phyloP scores from a whole-genome alignment of 1,140 invertebrate species.

The Pentalonia nigronervosa region DNA sequence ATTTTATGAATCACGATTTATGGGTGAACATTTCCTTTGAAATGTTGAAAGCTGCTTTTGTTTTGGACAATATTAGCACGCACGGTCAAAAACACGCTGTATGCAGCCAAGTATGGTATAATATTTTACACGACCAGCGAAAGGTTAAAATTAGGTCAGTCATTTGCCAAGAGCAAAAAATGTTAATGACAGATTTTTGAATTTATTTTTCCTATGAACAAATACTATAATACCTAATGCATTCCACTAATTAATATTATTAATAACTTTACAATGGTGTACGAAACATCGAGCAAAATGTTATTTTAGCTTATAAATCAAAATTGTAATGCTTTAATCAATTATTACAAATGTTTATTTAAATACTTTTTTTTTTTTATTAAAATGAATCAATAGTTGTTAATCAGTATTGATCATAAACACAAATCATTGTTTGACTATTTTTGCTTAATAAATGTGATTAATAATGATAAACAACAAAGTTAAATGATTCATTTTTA shows the following conservation, averaged over 20 bases:
- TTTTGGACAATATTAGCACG: slow-evolving; percentile 29
- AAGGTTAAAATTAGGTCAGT: slow-evolving; percentile 41
- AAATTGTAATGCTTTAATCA: not conserved
- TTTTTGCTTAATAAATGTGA: not conserved
- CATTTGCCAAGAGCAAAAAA: slow-evolving; percentile 3
- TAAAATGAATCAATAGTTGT: not conserved
- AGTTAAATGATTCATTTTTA: not conserved
- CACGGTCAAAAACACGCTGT: slow-evolving; percentile 37
- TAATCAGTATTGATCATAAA: not conserved
- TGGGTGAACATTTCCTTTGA: not conserved
- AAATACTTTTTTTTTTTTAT: not conserved
- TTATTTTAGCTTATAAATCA: not conserved
- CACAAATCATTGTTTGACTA: not conserved
- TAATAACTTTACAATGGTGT: not conserved
- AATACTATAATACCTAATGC: not conserved
- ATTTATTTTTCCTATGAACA: not conserved
- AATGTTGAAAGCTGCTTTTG: slow-evolving; percentile 7
- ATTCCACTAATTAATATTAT: not conserved
- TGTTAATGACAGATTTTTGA: slow-evolving; percentile 25
- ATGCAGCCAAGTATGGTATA: slow-evolving; percentile 16
- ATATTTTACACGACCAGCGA: slow-evolving; percentile 3
- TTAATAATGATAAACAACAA: not conserved
- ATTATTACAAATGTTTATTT: not conserved
- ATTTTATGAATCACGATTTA: slow-evolving; percentile 18
- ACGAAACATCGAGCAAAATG: not conserved